Evolutionary conservation across 1,140 invertebrate genomes (phyloP).

Genomic region (Brachionus plicatilis): DNA sequence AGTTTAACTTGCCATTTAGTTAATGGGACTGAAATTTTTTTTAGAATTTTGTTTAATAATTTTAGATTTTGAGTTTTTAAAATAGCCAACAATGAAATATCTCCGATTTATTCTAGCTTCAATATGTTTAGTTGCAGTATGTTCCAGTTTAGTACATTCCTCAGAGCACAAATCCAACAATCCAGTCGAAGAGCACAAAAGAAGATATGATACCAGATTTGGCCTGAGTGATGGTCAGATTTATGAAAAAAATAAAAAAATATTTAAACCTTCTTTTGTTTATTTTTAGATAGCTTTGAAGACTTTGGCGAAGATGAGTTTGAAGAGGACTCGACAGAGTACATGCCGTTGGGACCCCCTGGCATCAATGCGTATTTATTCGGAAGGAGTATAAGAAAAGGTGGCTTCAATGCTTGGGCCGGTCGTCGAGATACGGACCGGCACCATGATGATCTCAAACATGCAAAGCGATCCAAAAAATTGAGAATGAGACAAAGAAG

Average conservation of each 20-base stretch:
- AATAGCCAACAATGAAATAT: neutral
- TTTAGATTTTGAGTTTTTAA: neutral
- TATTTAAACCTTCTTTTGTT: neutral
- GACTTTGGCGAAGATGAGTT: neutral
- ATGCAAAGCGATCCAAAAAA: neutral
- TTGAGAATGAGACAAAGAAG: constrained; percentile 20
- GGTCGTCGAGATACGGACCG: neutral
- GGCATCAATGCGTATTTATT: constrained; percentile 11
- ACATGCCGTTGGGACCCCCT: neutral
- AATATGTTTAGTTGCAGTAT: neutral
- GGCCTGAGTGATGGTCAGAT: neutral
- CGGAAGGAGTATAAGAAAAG: constrained; percentile 10
- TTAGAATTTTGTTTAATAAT: neutral
- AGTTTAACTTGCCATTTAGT: neutral
- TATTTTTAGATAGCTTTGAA: constrained; percentile 4
- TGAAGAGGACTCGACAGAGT: neutral
- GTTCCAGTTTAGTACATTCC: neutral
- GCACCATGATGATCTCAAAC: neutral
- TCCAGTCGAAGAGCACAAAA: neutral
- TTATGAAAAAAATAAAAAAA: neutral
- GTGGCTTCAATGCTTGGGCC: constrained; percentile 38
- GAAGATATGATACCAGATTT: neutral
- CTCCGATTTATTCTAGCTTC: neutral
- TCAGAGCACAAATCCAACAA: neutral
- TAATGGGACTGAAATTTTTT: neutral